Evolutionary conservation across 1,140 invertebrate species (phyloP), one percentile per base, ranked within the genome.

Genomic region (Drosophila ficusphila): DNA sequence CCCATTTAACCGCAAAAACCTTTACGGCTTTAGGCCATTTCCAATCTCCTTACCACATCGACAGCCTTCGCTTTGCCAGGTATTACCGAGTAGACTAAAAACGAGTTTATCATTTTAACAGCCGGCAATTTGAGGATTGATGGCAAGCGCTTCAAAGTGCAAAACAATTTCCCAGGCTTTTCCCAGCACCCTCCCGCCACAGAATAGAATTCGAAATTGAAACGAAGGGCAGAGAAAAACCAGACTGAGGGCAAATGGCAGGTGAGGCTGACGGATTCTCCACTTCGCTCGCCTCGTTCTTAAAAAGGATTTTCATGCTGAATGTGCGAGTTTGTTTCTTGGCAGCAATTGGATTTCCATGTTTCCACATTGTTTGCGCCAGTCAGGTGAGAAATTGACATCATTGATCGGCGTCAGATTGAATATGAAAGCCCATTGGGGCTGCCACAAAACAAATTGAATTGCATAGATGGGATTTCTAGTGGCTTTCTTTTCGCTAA

Each of bases 331-430:
- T 64, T 67, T 67, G 44, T 65, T 64, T 48, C 62, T 65, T 67
- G 60, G 61, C 60, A 51, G 60, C 44, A 67, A 65, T 65, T 67
- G 58, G 60, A 67, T 65, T 67, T 67, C 60, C 62, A 67, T 51
- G 62, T 67, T 65, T 51, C 44, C 44, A 39, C 62, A 64, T 67
- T 67, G 62, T 67, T 51, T 65, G 41, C 60, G 56, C 54, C 60
- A 64, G 39, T 64, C 60, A 65, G 76, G 36, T 64, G 60, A 67
- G 42, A 78, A 71, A 70, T 81, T 81, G 76, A 77, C 74, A 88
- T 70, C 62, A 64, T 81, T 74, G 57, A 61, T 85, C 61, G 44
- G 44, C 49, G 62, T 65, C 62, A 65, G 62, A 67, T 65, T 67
- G 62, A 67, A 67, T 65, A 67, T 67, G 62, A 65, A 33, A 42